Conservation (phyloP, 2,888 invertebrate species). For the Ganaspis brasiliensis region DNA sequence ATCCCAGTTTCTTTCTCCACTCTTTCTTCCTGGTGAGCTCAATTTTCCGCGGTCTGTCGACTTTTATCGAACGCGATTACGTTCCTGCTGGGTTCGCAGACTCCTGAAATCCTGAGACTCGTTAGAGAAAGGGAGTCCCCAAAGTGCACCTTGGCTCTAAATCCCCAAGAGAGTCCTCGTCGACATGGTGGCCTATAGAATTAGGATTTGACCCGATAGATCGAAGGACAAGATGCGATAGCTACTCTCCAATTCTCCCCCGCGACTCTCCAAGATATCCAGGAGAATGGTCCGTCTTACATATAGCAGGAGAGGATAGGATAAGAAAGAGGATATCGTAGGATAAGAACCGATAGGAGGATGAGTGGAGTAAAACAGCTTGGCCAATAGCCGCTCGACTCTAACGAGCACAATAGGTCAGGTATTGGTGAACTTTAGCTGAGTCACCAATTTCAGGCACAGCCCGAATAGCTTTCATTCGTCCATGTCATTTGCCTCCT, state of each 20-base stretch:
- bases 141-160: constrained; percentile 67
- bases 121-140: constrained; percentile 69
- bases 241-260: constrained; percentile 47
- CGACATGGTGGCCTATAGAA: constrained; percentile 47
- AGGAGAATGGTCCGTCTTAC: constrained; percentile 22
- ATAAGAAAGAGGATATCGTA: constrained; percentile 22
- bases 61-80: constrained; percentile 64
- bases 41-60: constrained; percentile 37
- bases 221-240: constrained; percentile 47
- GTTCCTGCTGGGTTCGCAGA: constrained; percentile 67
- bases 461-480: constrained; percentile 18
- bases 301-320: constrained; percentile 26
- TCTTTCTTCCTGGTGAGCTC: constrained; percentile 22
- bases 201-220: constrained; percentile 50
- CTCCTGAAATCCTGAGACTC: constrained; percentile 63
- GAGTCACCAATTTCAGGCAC: constrained; percentile 21
- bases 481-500: constrained; percentile 26
- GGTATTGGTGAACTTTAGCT: constrained; percentile 42
- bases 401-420: constrained; percentile 42
- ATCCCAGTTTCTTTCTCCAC: constrained; percentile 28
- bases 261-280: constrained; percentile 35
- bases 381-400: constrained; percentile 28
- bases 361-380: constrained; percentile 32
- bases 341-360: constrained; percentile 43
- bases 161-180: constrained; percentile 43